A percentile compares a stretch with the other conserved stretches of the same genome.
Conservation (phyloP, 1,140 invertebrate genomes). For the Euglossa dilemma region DNA sequence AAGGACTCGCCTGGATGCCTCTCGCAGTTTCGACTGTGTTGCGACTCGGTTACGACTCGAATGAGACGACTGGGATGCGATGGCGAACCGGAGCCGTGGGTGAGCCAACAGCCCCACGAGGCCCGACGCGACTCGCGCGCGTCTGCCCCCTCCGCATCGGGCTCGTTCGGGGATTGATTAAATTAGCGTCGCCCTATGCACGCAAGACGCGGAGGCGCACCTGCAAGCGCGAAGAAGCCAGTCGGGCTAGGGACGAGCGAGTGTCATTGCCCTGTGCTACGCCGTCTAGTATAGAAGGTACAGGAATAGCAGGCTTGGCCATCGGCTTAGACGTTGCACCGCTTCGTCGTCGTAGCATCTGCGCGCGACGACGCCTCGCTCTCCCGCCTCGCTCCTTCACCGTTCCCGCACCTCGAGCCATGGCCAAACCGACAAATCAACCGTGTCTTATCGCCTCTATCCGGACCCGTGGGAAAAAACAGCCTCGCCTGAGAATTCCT, state of each 20-base stretch:
- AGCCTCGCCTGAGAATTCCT: constrained; percentile 27
- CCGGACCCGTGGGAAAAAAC: constrained; percentile 44
- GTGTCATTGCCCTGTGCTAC: constrained; percentile 70
- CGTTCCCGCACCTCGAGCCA: neutral
- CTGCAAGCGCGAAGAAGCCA: constrained; percentile 65
- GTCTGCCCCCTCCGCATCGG: neutral
- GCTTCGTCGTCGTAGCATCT: constrained; percentile 57
- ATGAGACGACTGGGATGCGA: no score
- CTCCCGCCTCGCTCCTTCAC: neutral
- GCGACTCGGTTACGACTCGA: no score
- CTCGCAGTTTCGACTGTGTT: no score
- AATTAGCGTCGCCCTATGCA: constrained; percentile 64
- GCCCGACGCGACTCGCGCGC: neutral
- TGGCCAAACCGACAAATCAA: constrained; percentile 57
- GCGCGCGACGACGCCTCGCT: neutral
- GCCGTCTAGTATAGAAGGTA: constrained; percentile 72
- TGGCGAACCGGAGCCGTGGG: neutral
- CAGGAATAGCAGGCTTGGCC: constrained; percentile 69
- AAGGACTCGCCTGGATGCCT: no score
- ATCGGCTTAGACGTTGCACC: constrained; percentile 66
- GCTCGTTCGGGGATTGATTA: constrained; percentile 63
- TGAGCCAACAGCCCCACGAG: neutral
- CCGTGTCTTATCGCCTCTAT: constrained; percentile 43
- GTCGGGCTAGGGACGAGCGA: constrained; percentile 57
- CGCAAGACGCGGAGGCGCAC: constrained; percentile 62